Conservation (phyloP, 2,888 invertebrate species). For the Stegana nigrithorax region DNA sequence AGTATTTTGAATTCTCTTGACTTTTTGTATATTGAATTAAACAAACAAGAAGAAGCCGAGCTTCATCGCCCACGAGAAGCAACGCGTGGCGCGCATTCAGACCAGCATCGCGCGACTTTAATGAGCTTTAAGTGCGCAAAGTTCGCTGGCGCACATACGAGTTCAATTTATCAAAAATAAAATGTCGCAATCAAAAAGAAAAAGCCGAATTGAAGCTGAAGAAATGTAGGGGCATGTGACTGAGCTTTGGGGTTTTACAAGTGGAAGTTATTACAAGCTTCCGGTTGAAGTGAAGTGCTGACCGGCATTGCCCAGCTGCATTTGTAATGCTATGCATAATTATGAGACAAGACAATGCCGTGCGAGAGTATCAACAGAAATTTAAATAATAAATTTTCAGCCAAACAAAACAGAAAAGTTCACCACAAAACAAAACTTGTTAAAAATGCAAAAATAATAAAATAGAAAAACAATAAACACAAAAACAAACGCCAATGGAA, state of each 20-base stretch:
- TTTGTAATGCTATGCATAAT: neutral
- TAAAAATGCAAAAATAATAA: conserved; percentile 37
- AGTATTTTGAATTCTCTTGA: conserved; percentile 56
- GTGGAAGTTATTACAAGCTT: conserved; percentile 12
- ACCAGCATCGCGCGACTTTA: conserved; percentile 4
- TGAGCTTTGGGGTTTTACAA: too few species aligned
- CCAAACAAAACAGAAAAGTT: too few species aligned
- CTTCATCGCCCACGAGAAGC: neutral
- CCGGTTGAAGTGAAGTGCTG: neutral
- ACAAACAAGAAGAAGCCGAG: neutral
- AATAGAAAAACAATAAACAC: conserved; percentile 19
- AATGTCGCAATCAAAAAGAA: neutral
- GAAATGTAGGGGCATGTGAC: too few species aligned
- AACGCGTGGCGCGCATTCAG: neutral
- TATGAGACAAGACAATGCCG: too few species aligned
- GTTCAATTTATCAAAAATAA: neutral
- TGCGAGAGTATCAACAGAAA: conserved; percentile 44
- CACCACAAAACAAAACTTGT: too few species aligned
- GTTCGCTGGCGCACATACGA: neutral
- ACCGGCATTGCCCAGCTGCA: neutral
- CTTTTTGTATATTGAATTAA: neutral
- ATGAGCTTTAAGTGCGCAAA: conserved; percentile 6
- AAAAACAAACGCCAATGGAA: conserved; percentile 24
- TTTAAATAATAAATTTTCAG: conserved; percentile 54
- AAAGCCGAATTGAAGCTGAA: neutral